These are phyloP conservation scores for Quiscalus mexicanus DNA, from an alignment of 2,113 vertebrate genomes.

Conservation along the genomic window DNA sequence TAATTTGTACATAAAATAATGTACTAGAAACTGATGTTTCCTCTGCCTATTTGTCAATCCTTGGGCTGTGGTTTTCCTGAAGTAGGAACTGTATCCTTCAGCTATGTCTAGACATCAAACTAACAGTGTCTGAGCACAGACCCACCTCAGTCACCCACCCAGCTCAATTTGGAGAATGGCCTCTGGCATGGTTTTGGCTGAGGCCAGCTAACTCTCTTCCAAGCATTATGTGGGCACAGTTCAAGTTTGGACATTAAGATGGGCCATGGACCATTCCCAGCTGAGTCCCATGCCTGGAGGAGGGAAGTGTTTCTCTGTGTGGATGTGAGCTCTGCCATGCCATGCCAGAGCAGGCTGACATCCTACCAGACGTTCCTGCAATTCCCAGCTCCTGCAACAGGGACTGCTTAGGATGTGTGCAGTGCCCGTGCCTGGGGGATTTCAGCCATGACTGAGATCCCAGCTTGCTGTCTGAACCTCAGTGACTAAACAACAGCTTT, in stretches of 20 bases:
- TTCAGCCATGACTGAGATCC: neutral
- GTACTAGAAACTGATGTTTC: neutral
- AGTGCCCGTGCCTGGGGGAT: neutral
- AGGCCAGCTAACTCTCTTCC: neutral
- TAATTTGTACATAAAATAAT: neutral
- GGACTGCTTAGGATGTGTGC: neutral
- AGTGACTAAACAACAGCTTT: neutral
- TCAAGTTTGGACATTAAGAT: neutral
- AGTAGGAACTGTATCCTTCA: neutral
- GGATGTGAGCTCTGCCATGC: neutral
- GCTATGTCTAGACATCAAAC: neutral
- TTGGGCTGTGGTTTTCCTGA: constrained; percentile 1
- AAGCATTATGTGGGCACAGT: neutral
- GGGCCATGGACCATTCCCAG: neutral
- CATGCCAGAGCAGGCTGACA: neutral
- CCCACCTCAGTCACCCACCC: neutral
- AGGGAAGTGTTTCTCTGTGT: neutral
- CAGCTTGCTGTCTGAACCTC: neutral
- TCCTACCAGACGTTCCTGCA: neutral
- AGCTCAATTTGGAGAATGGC: neutral
- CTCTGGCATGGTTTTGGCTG: neutral
- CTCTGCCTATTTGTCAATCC: neutral
- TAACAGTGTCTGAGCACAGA: neutral
- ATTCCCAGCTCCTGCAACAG: neutral
- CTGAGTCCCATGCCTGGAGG: neutral